Evolutionary conservation across 2,888 invertebrate species (phyloP).

Genomic region (Tanytarsus gracilentus): DNA sequence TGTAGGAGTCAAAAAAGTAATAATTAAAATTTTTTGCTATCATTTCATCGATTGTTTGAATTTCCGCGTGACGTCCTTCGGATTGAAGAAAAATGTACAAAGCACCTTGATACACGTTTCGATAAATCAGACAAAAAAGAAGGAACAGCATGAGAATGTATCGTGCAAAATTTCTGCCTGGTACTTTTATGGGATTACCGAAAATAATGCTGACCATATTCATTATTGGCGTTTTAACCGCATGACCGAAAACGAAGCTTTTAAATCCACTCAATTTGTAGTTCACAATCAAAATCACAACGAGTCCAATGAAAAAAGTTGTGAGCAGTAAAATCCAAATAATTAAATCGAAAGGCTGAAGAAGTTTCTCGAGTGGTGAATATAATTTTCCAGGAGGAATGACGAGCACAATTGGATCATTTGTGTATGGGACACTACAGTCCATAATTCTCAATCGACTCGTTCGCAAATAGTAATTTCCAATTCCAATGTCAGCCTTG

Average conservation of each 20-base stretch:
- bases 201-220: neutral
- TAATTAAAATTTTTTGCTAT: neutral
- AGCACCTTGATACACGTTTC: constrained; percentile 1
- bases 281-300: neutral
- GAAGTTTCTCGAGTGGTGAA: constrained; percentile 2
- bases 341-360: neutral
- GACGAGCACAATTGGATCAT: neutral
- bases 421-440: neutral
- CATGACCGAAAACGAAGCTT: neutral
- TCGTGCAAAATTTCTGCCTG: neutral
- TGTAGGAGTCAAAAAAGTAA: neutral
- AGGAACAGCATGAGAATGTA: neutral
- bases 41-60: constrained; percentile 15
- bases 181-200: neutral
- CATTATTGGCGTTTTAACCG: neutral
- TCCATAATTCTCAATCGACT: neutral
- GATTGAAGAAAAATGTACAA: neutral
- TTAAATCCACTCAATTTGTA: neutral
- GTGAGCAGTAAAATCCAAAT: neutral
- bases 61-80: neutral
- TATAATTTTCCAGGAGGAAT: neutral
- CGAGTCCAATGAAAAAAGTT: neutral
- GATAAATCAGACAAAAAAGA: neutral
- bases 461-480: neutral
- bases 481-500: neutral